A percentile compares a stretch with the other conserved stretches of the same genome.
Conservation (phyloP, 2,888 invertebrate species). For the Drosophila melanosoma region DNA sequence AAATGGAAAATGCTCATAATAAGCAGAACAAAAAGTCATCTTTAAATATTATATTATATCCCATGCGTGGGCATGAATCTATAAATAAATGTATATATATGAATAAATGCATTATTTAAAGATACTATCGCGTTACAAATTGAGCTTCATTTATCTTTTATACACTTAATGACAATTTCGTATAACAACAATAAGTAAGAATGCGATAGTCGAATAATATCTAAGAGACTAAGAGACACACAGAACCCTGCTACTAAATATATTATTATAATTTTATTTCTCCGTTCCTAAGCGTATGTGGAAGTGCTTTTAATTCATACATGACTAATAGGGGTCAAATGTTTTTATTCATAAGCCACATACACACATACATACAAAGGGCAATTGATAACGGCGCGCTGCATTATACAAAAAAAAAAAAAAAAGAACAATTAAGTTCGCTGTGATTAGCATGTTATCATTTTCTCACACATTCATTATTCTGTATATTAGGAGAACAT, state of each 20-base stretch:
- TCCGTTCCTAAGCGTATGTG: neutral
- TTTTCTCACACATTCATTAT: neutral
- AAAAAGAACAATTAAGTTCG: neutral
- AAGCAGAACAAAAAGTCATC: neutral
- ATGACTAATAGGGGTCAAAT: neutral
- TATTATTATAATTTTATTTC: neutral
- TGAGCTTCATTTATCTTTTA: too few relatives aligned
- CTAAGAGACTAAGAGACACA: neutral
- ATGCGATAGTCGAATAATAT: neutral
- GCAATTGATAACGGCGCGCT: neutral
- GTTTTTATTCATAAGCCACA: neutral
- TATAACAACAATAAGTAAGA: neutral
- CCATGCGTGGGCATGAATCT: neutral
- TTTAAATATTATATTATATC: slow-evolving; percentile 1
- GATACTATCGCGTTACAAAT: neutral
- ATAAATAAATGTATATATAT: neutral
- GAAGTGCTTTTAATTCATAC: neutral
- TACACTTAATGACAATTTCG: neutral
- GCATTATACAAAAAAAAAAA: neutral
- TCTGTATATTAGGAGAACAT: neutral
- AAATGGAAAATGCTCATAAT: neutral
- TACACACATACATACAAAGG: neutral
- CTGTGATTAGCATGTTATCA: neutral
- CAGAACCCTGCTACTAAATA: neutral
- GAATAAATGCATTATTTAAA: neutral